Evolutionary conservation across 2,797 vertebrate species (phyloP), one percentile per base, ranked within the genome.

Genomic region (Pachyuromys duprasi): DNA sequence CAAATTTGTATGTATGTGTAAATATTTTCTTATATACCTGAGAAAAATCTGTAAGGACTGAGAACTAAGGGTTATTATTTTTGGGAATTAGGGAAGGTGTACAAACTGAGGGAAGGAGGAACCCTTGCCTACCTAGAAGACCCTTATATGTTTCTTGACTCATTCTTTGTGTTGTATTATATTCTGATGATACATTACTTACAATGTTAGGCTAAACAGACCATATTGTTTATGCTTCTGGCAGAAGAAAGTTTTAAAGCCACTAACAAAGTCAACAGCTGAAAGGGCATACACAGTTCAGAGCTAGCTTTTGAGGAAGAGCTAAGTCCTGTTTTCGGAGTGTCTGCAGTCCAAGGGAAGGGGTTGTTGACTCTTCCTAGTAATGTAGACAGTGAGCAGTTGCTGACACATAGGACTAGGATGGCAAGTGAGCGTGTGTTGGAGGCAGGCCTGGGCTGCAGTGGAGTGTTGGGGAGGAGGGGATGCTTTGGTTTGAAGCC

Each of bases 201-300:
- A 20, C 36, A 72, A 78, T 36, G 36, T 39, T 45, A 83, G 74
- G 78, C 63, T 36, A 24, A 53, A 93, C 67, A 91, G 49, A n/a
- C 45, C 31, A 3, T 5, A 2, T 67, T 92, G 57, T 90, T 94
- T 42, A 82, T 63, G 75, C 18, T 89, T 93, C 39, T 0, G 22
- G 5, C 89, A 74, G 86, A 49, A 94, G 33, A 89, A 31, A 36
- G 17, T 89, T 88, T 84, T 82, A 67, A 91, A 90, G 20, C 8
- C 36, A 24, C 24, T 90, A 76, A 62, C 13, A 76, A 24, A 42
- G 88, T 80, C 57, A 39, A 70, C 11, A 67, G 15, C 33, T 90
- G 80, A 82, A 53, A 28, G 36, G 55, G 2, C 9, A 7, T 3
- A 53, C 13, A 31, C 72, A 88, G 65, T 93, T 65, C 86, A 7